A percentile compares a stretch with the other conserved stretches of the same genome.
These are phyloP conservation scores for Anagyrus pseudococci DNA, from an alignment of 2,888 invertebrate genomes.

Conservation along the genomic window DNA sequence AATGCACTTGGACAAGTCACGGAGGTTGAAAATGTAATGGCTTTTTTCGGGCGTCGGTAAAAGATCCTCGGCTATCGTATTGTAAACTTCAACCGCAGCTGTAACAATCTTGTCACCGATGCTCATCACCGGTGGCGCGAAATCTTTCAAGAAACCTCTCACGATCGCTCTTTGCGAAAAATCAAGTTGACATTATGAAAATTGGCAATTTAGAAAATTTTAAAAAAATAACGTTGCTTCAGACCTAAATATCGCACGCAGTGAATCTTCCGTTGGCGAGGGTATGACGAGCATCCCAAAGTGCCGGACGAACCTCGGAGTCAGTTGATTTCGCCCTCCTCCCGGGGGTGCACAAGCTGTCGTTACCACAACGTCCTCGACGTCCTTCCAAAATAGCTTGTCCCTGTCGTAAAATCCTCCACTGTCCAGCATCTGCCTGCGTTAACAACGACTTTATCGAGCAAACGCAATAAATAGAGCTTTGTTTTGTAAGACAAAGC, in stretches of 20 bases:
- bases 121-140: slow-evolving; percentile 73
- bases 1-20: slow-evolving; percentile 89
- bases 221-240: no score
- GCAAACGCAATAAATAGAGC: neutral
- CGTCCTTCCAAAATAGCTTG: slow-evolving; percentile 87
- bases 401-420: slow-evolving; percentile 87
- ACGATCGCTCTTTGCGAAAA: slow-evolving; percentile 72
- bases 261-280: slow-evolving; percentile 76
- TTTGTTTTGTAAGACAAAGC: neutral
- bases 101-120: slow-evolving; percentile 77
- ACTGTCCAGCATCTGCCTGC: slow-evolving; percentile 77
- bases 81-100: slow-evolving; percentile 85
- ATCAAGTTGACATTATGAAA: no score
- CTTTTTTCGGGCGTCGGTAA: slow-evolving; percentile 91
- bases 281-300: slow-evolving; percentile 87
- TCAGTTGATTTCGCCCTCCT: slow-evolving; percentile 86
- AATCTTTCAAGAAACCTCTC: slow-evolving; percentile 79
- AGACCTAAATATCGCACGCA: slow-evolving; percentile 80
- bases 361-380: slow-evolving; percentile 82
- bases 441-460: slow-evolving; percentile 22
- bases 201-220: no score
- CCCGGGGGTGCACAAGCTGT: slow-evolving; percentile 91
- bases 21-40: slow-evolving; percentile 91
- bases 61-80: slow-evolving; percentile 78
- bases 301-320: slow-evolving; percentile 84